Evolutionary conservation across 2,797 vertebrate species (phyloP).

Genomic region (Rhodeus uyekii): DNA sequence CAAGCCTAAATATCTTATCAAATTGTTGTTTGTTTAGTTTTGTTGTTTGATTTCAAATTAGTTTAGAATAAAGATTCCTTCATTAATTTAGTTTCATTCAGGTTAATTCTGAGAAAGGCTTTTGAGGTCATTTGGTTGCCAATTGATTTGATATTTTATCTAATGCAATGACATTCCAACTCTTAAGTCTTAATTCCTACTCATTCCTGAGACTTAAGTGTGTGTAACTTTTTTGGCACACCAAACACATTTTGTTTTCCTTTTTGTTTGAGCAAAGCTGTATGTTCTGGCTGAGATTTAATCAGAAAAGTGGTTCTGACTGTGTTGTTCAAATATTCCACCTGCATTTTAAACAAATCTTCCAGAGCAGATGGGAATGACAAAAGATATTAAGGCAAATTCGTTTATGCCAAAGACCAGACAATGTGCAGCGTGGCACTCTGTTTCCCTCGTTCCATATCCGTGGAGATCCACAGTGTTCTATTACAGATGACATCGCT

Average conservation of each 20-base stretch:
- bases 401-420: conserved; percentile 10
- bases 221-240: neutral
- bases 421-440: neutral
- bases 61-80: neutral
- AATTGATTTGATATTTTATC: neutral
- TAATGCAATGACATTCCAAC: neutral
- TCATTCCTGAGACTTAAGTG: too few relatives aligned
- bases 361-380: neutral
- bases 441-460: conserved; percentile 3
- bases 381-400: neutral
- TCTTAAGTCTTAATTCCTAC: too few relatives aligned
- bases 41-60: neutral
- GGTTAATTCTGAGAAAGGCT: neutral
- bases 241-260: neutral
- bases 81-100: too few relatives aligned
- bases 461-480: conserved; percentile 37
- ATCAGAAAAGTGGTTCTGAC: neutral
- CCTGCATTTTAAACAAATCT: conserved; percentile 5
- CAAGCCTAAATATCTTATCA: neutral
- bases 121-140: neutral
- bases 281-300: neutral
- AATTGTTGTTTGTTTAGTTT: neutral
- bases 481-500: conserved; percentile 34
- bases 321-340: neutral
- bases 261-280: neutral